Conservation (phyloP, 2,113 vertebrate genomes). For the Phalacrocorax pelagicus region DNA sequence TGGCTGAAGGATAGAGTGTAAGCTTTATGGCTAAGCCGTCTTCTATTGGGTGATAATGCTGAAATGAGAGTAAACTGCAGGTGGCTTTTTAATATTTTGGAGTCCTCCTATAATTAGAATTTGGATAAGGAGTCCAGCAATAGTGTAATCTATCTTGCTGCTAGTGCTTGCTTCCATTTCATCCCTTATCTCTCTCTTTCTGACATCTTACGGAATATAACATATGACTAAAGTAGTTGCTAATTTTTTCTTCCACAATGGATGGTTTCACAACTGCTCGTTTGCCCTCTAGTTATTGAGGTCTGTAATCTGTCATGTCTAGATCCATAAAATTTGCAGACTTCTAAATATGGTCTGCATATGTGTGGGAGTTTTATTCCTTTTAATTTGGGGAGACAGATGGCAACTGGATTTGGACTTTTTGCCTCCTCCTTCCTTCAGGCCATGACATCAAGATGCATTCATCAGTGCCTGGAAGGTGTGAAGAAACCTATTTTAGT, state of each 20-base stretch:
- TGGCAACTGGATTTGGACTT: slow-evolving; percentile 20
- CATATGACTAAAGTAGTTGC: not conserved
- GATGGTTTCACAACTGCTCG: not conserved
- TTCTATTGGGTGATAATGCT: not conserved
- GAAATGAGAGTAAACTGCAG: not conserved
- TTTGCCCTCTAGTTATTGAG: not conserved
- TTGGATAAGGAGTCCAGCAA: not conserved
- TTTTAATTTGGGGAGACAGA: slow-evolving; percentile 31
- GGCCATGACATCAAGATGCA: slow-evolving; percentile 9
- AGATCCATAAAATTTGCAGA: not conserved
- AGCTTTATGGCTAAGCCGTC: not conserved
- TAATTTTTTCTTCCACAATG: not conserved
- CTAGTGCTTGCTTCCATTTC: not conserved
- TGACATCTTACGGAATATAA: not conserved
- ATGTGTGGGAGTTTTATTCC: not conserved
- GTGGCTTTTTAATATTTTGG: not conserved
- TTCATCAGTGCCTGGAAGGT: slow-evolving; percentile 28
- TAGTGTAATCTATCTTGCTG: not conserved
- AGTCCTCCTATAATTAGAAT: not conserved
- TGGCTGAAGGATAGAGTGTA: not conserved
- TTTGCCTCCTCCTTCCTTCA: not conserved
- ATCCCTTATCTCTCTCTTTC: not conserved
- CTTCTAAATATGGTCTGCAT: not conserved
- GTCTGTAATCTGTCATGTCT: not conserved
- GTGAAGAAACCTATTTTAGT: slow-evolving; percentile 35